Percentiles rank a stretch among this genome's conserved stretches.
Evolutionary conservation across 2,113 vertebrate species (phyloP).

Genomic region (Calyptomena viridis): DNA sequence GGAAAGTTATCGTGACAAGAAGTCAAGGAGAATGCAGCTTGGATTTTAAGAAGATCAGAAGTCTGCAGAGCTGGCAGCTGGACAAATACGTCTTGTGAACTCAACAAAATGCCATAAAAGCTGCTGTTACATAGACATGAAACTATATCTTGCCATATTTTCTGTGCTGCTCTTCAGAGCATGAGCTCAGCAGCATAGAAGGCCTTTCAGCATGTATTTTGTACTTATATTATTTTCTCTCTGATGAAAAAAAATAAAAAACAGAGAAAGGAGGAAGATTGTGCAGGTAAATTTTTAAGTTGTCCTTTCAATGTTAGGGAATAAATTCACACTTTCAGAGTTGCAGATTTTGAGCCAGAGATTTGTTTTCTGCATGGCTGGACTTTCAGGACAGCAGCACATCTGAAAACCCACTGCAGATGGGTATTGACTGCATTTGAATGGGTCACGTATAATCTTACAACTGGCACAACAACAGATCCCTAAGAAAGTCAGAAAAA

Average conservation of each 20-base stretch:
- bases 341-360: not conserved
- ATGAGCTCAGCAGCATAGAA: not conserved
- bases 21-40: not conserved
- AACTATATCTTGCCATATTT: not conserved
- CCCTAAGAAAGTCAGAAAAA: not conserved
- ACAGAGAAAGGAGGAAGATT: not conserved
- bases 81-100: slow-evolving; percentile 7
- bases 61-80: slow-evolving; percentile 16
- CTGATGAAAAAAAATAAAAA: not conserved
- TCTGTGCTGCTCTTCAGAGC: not conserved
- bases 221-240: not conserved
- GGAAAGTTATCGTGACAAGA: slow-evolving; percentile 2
- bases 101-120: slow-evolving; percentile 9
- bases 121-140: not conserved
- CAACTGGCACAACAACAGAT: not conserved
- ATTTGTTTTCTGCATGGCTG: not conserved
- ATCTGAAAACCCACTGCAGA: not conserved
- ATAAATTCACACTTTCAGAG: not conserved
- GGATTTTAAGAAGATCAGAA: slow-evolving; percentile 14
- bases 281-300: not conserved
- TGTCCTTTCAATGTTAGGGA: not conserved
- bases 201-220: not conserved
- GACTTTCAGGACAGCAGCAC: not conserved
- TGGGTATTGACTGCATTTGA: not conserved
- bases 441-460: not conserved